Evolutionary conservation across 2,888 invertebrate genomes (phyloP), one percentile per base, ranked within the genome.

Genomic region (Monochamus alternatus): DNA sequence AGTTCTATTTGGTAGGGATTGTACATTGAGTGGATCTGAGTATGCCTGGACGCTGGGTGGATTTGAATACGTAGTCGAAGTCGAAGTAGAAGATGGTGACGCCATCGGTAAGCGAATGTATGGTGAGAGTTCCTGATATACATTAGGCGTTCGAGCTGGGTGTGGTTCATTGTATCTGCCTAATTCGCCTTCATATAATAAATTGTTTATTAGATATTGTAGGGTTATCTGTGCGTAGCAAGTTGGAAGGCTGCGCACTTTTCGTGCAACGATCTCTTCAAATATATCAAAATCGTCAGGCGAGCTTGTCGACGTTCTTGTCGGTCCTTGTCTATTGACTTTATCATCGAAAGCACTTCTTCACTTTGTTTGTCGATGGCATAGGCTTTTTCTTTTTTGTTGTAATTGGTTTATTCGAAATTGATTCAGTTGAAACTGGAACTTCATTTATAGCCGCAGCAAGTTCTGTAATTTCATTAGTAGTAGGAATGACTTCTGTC

Each of bases 101-200:
- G 10, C 59, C 10, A 12, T 9, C 10, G 3, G 59, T 12, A 58
- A 58, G 12, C 12, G 59, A 58, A 44, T 9, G 44, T 43, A 43
- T 8, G 4, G 43, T 44, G 44, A 44, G 44, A 44, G 2, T 44
- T 44, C 59, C 10, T 10, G 59, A 58, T 58, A 12, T 58, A 58
- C 59, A 8, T 58, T 7, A 12, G 59, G 10, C 8, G 30, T 58
- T 30, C n/a, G 60, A 60, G 14, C 4, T 7, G 4, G 38, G 7
- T 38, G 60, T 4, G 60, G 60, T 60, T 60, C 60, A 60, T 60
- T 60, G 60, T 60, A 60, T 8, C 12, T 60, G 14, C 60, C 60
- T 60, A 60, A 60, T 60, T 60, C 60, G 32, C n/a, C 60, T 60
- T 60, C 60, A 60, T 60, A 60, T 30, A 60, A n/a, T 60, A 60